Evolutionary conservation across 2,113 vertebrate genomes (phyloP).

Genomic region (Daboia siamensis): DNA sequence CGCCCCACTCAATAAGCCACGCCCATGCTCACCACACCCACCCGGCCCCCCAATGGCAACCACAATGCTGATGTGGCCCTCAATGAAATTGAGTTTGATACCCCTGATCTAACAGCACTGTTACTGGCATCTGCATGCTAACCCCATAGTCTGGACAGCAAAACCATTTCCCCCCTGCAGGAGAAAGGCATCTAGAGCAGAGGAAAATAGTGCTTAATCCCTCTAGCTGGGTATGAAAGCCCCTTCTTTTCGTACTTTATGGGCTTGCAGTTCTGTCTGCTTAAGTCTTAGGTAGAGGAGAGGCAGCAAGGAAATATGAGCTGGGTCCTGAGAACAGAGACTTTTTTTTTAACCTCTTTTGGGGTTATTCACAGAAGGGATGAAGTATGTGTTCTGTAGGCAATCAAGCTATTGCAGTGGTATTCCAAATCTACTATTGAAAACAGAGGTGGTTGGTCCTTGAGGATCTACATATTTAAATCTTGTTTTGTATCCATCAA

Average conservation of each 20-base stretch:
- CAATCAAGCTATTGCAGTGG: background rate
- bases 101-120: background rate
- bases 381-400: background rate
- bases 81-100: too few species aligned
- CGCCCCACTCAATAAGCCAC: too few species aligned
- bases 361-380: background rate
- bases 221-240: background rate
- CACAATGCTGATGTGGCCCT: too few species aligned
- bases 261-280: background rate
- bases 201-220: conserved; percentile 42
- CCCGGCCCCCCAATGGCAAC: too few species aligned
- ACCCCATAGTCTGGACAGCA: conserved; percentile 30
- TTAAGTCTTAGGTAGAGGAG: background rate
- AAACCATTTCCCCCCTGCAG: conserved; percentile 26
- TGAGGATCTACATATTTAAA: background rate
- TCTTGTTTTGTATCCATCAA: background rate
- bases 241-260: background rate
- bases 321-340: background rate
- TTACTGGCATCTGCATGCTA: background rate
- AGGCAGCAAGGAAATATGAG: background rate
- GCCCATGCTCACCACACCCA: too few species aligned
- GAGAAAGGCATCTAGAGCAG: conserved; percentile 16
- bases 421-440: background rate
- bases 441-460: background rate
- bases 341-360: background rate